A percentile compares a stretch with the other conserved stretches of the same genome.
These are phyloP conservation scores for Drosophila eohydei DNA, from an alignment of 2,888 invertebrate species.

Conservation along the genomic window DNA sequence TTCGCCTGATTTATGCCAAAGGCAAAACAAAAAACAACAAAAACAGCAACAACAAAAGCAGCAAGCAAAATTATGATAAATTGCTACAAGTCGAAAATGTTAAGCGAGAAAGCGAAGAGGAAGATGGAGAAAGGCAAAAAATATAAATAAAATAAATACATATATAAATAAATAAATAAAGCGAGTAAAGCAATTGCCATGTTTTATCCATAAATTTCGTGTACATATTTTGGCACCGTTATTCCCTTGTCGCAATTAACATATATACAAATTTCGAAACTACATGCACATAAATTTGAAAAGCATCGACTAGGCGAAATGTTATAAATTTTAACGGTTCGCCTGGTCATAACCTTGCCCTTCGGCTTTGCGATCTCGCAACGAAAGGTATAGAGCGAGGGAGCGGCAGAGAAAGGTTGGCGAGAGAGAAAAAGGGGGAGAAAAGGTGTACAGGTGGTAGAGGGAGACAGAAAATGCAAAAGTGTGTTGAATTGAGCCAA, in stretches of 20 bases:
- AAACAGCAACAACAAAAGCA: conserved; percentile 13
- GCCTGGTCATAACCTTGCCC: conserved; percentile 1
- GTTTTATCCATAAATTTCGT: conserved; percentile 70
- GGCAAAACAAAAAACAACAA: conserved; percentile 33
- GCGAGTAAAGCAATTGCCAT: conserved; percentile 61
- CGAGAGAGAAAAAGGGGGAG: background rate
- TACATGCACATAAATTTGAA: conserved; percentile 62
- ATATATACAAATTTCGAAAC: conserved; percentile 69
- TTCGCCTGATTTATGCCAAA: conserved; percentile 75
- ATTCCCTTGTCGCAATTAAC: conserved; percentile 73
- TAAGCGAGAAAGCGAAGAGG: conserved; percentile 33
- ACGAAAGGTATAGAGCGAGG: background rate
- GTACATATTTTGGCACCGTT: conserved; percentile 62
- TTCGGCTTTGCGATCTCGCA: conserved; percentile 8
- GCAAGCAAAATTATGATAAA: conserved; percentile 74
- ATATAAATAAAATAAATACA: conserved; percentile 8
- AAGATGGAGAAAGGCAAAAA: conserved; percentile 16
- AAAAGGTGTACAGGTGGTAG: background rate
- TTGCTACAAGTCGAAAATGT: conserved; percentile 65
- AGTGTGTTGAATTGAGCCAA: background rate
- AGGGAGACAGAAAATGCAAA: background rate
- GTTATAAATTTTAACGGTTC: conserved; percentile 26
- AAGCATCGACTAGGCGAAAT: conserved; percentile 33
- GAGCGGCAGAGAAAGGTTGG: background rate
- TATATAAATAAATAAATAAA: conserved; percentile 31